Conservation (phyloP, 2,797 vertebrate genomes). For the Enteromius radiatus region DNA sequence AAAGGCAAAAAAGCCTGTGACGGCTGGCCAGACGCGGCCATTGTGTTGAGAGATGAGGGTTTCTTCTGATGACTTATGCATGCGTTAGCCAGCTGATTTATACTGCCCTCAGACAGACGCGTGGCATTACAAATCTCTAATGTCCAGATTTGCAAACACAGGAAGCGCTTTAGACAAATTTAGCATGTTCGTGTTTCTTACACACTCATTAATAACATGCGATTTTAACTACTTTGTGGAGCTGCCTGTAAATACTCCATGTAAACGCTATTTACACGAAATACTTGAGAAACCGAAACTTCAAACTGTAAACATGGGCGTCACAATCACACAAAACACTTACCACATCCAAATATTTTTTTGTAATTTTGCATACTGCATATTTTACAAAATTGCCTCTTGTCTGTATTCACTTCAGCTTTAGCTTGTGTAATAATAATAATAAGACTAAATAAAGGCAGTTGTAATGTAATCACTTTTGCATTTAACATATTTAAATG, state of each 20-base stretch:
- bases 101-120: slow-evolving; percentile 78
- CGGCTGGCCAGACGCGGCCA: slow-evolving; percentile 79
- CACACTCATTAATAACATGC: not conserved
- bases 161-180: slow-evolving; percentile 17
- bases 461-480: not conserved
- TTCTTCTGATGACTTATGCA: slow-evolving; percentile 86
- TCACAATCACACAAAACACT: not conserved
- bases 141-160: slow-evolving; percentile 54
- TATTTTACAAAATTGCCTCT: not conserved
- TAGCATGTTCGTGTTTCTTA: not conserved
- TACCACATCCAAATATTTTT: not conserved
- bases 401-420: not conserved
- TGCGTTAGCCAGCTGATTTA: slow-evolving; percentile 83
- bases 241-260: not conserved
- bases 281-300: not conserved
- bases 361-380: not conserved
- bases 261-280: not conserved
- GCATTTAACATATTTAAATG: not conserved
- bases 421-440: too few species aligned
- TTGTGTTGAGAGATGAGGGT: slow-evolving; percentile 82
- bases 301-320: not conserved
- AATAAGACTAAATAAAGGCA: too few species aligned
- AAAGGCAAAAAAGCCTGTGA: slow-evolving; percentile 75
- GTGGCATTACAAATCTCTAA: slow-evolving; percentile 64
- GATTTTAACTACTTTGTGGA: not conserved